Evolutionary conservation across 30 jellyfish, hydroid and myxozoan species (phyloP).

Genomic region (Nemopilema nomurai): DNA sequence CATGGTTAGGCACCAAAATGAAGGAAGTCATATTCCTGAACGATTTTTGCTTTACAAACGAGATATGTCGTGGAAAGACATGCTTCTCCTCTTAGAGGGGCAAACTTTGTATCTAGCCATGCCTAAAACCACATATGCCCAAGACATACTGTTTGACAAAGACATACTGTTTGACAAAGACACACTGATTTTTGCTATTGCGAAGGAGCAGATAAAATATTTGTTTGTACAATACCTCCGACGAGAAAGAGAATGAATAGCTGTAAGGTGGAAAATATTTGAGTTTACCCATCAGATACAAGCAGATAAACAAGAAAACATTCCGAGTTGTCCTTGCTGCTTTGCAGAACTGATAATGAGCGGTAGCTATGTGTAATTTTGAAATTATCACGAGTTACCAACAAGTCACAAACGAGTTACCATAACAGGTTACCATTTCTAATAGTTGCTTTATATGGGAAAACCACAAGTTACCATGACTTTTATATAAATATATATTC

Average conservation of each 20-base stretch:
- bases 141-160: not conserved
- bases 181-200: slow-evolving; percentile 4
- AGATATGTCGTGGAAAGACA: slow-evolving; percentile 1
- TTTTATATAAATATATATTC: too few relatives aligned
- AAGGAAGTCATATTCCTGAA: slow-evolving; percentile 20
- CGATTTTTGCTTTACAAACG: not conserved
- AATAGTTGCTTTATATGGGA: not conserved
- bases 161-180: not conserved
- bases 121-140: slow-evolving; percentile 1
- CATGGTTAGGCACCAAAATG: not conserved
- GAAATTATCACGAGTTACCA: not conserved
- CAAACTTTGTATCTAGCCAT: not conserved
- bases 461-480: too few relatives aligned
- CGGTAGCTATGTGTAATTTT: not conserved
- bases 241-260: slow-evolving; percentile 3
- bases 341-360: slow-evolving; percentile 10
- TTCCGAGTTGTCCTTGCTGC: slow-evolving; percentile 3
- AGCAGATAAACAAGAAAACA: not conserved
- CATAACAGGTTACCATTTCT: not conserved
- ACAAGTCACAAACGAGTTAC: too few relatives aligned
- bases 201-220: not conserved
- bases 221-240: not conserved
- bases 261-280: slow-evolving; percentile 2
- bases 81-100: slow-evolving; percentile 12
- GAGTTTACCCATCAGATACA: slow-evolving; percentile 6